Evolutionary conservation across 2,113 vertebrate genomes (phyloP), one percentile per base, ranked within the genome.

Genomic region (Centropus unirufus): DNA sequence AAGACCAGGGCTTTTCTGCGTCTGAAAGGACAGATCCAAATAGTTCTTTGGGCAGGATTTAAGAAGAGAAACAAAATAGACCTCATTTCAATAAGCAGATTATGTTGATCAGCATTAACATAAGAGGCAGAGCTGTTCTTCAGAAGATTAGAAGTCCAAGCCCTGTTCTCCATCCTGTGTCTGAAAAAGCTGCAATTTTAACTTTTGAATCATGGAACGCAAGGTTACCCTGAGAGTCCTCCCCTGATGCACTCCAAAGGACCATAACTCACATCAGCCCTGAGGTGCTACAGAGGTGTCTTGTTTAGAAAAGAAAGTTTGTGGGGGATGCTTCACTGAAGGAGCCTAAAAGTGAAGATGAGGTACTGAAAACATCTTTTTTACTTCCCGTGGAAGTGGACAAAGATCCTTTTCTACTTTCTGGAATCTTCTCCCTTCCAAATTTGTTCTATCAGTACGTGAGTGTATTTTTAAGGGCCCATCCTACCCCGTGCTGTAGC

Each of bases 231-330:
- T 5, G 1, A 52, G 74, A 32, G 42, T 13, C 54, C 58, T 81
- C 16, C 92, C 83, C 23, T 78, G 47, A n/a, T 27, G 20, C 12
- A 9, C 62, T 21, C 67, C 36, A 46, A 22, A 52, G 78, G 80
- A 47, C 42, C n/a, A 7, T 2, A 32, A 27, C 34, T 29, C 80
- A 39, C 26, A 49, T 19, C 44, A 13, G 14, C 27, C 34, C 57
- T 0, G 1, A 34, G 54, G 24, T 7, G 12, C 73, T 70, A 8
- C 0, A 1, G 83, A 47, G 4, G 12, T 14, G 2, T 4, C 49
- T 49, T 24, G 6, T 49, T 54, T 11, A 27, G 29, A n/a, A 69
- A 39, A n/a, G 12, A 4, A 20, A 11, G 7, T 46, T 20, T 27
- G 30, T 26, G 69, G 20, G 36, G 72, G 40, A 34, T 5, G 12